Evolutionary conservation across 2,888 invertebrate species (phyloP).

Genomic region (Melinopterus prodromus): DNA sequence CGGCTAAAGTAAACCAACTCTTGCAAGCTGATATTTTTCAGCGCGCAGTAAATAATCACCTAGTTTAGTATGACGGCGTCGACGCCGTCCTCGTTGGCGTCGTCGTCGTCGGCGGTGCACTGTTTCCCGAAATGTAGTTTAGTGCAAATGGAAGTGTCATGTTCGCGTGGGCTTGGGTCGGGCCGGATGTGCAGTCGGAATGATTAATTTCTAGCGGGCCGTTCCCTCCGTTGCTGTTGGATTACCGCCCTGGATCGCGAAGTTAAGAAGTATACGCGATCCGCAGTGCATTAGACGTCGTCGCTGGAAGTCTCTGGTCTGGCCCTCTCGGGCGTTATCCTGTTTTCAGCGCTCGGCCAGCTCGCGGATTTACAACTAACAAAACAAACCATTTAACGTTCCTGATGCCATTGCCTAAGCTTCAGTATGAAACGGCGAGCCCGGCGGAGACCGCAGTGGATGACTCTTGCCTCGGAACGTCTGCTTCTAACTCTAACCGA

Average conservation of each 20-base stretch:
- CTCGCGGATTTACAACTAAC: slow-evolving; percentile 50
- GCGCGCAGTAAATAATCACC: background rate
- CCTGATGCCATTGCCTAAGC: background rate
- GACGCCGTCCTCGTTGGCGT: background rate
- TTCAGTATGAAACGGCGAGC: background rate
- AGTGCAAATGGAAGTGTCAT: slow-evolving; percentile 42
- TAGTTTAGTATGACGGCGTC: background rate
- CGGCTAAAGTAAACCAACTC: no score
- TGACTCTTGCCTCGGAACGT: background rate
- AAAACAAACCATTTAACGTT: slow-evolving; percentile 52
- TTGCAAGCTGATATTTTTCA: background rate
- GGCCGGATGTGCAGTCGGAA: slow-evolving; percentile 38
- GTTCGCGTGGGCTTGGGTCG: slow-evolving; percentile 34
- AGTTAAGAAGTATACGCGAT: slow-evolving; percentile 44
- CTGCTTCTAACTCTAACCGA: background rate
- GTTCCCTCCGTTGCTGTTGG: slow-evolving; percentile 14
- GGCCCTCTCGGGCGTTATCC: slow-evolving; percentile 45
- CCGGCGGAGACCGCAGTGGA: background rate
- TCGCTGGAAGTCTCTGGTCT: slow-evolving; percentile 16
- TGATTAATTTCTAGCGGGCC: slow-evolving; percentile 46
- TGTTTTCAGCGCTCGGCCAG: slow-evolving; percentile 47
- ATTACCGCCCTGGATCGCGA: background rate
- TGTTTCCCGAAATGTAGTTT: slow-evolving; percentile 34
- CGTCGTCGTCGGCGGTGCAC: background rate
- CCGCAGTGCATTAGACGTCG: slow-evolving; percentile 42